Evolutionary conservation across 2,797 vertebrate species (phyloP), one percentile per base, ranked within the genome.

Genomic region (Perodicticus potto): DNA sequence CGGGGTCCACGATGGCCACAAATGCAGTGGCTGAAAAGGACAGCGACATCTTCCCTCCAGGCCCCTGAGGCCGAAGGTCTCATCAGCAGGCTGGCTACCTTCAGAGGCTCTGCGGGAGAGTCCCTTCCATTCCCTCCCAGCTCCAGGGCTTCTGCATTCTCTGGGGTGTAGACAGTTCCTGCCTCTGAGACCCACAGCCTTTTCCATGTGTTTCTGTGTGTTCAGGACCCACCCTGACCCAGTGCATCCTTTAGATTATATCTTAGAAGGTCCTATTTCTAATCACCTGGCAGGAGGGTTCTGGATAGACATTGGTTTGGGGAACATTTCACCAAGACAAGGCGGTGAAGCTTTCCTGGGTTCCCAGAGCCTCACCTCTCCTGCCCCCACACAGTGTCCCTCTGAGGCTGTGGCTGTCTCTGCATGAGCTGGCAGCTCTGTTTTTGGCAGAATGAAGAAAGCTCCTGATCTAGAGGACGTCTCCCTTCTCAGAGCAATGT

Each of bases 101-200:
- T 5, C 11, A 5, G 25, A 22, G 25, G n/a, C 14, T n/a, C 40
- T 2, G 43, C 25, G 70, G 43, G 19, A 25, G 43, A 14, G 2
- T 4, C 1, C 1, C 3, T 10, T 23, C n/a, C n/a, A 1, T 1
- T 40, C n/a, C 40, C 25, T 37, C 8, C 19, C 69, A 70, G 67
- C n/a, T 34, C n/a, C 1, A 7, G 1, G 17, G 23, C 32, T 34
- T 4, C 0, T 0, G 3, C 13, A 25, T 2, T 32, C 32, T 6
- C n/a, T 8, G 0, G 40, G 23, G 2, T 17, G 2, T 3, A 10
- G 53, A 3, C 25, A 29, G 4, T 19, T 4, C 49, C 57, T 5
- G 69, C 0, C 12, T 27, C 78, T 0, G 0, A 19, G 1, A 53
- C 5, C 11, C n/a, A 1, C 0, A 13, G 17, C 25, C 32, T 59